Conservation (phyloP, 2,888 invertebrate genomes). For the Nephrotoma flavescens region DNA sequence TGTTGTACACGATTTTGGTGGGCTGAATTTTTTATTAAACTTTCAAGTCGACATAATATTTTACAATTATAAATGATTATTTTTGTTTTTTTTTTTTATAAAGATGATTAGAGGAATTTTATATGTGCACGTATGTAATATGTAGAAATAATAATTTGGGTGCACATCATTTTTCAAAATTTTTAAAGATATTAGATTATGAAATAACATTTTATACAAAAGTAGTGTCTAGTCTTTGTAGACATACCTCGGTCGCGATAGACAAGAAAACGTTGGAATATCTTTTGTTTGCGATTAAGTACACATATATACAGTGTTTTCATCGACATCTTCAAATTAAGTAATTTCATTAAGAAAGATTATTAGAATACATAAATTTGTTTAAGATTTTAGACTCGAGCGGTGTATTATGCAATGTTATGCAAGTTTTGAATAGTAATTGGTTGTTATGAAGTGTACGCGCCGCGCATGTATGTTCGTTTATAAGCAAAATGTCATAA, state of each 20-base stretch:
- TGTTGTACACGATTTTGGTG: neutral
- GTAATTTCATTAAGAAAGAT: neutral
- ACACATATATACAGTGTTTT: neutral
- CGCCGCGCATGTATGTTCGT: neutral
- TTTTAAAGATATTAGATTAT: neutral
- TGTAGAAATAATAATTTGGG: neutral
- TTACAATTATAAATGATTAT: neutral
- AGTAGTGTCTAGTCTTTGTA: neutral
- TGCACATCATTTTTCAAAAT: neutral
- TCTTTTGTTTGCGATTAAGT: neutral
- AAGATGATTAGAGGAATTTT: neutral
- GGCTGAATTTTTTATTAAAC: neutral
- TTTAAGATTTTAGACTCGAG: neutral
- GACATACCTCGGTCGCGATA: neutral
- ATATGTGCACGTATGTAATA: neutral
- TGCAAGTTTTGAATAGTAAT: neutral
- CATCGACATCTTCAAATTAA: neutral
- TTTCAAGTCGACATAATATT: neutral
- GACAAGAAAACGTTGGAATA: neutral
- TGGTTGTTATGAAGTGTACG: neutral
- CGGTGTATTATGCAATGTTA: neutral
- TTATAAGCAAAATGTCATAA: neutral
- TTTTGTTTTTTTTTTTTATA: neutral
- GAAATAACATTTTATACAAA: neutral
- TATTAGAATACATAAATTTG: neutral